phyloP scores from a whole-genome alignment of 2,113 vertebrate genomes.

The Sebastes fasciatus region DNA sequence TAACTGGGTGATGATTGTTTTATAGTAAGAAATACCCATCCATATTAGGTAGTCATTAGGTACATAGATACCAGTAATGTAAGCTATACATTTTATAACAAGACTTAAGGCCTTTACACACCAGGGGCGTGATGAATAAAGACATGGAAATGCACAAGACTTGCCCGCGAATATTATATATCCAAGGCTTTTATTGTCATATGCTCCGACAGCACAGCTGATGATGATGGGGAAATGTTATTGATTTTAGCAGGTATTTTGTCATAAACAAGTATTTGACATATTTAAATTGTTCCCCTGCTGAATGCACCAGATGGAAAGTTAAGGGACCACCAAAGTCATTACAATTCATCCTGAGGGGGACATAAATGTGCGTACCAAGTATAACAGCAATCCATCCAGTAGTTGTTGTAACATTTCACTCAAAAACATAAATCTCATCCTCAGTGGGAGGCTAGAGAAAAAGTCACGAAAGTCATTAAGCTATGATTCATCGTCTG shows the following conservation, averaged over 20 bases:
- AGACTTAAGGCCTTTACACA: too few relatives aligned
- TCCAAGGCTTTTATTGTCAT: too few relatives aligned
- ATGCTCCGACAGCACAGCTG: not conserved
- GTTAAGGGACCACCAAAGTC: not conserved
- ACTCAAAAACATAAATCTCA: not conserved
- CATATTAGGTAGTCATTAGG: not conserved
- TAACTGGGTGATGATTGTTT: not conserved
- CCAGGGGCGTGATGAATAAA: too few relatives aligned
- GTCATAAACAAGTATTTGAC: not conserved
- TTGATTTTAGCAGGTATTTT: not conserved
- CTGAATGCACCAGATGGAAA: not conserved
- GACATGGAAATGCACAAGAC: too few relatives aligned
- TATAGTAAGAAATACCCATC: not conserved
- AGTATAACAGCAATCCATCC: not conserved
- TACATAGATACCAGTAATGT: too few relatives aligned
- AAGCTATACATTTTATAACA: not conserved
- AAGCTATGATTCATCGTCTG: not conserved
- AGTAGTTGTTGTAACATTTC: not conserved
- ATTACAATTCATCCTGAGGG: not conserved
- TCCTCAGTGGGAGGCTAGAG: not conserved
- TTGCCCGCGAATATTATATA: too few relatives aligned
- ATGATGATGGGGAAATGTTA: not conserved
- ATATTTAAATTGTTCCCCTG: not conserved
- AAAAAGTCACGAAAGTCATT: not conserved
- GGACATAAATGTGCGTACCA: not conserved